These are phyloP conservation scores for Hoplostethus atlanticus DNA, from an alignment of 2,797 vertebrate species.

Conservation along the genomic window DNA sequence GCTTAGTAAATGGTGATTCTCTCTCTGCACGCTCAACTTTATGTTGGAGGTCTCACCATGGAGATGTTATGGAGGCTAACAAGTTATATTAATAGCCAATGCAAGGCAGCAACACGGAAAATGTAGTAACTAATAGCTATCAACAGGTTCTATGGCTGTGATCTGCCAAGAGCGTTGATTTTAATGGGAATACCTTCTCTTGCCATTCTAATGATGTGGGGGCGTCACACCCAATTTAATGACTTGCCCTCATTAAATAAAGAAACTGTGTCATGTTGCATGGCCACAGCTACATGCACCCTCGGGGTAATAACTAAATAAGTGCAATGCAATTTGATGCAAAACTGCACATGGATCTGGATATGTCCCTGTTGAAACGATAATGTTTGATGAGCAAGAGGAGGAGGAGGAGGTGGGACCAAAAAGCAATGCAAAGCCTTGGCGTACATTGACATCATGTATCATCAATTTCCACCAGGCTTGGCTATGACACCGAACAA, in stretches of 20 bases:
- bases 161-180: not conserved
- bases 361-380: not conserved
- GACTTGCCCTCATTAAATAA: constrained; percentile 14
- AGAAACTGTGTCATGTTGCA: constrained; percentile 38
- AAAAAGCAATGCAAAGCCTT: not conserved
- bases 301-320: constrained; percentile 43
- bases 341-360: no score
- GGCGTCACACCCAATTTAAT: constrained; percentile 15
- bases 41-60: constrained; percentile 9
- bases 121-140: not conserved
- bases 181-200: not conserved
- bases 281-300: constrained; percentile 33
- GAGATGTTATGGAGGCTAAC: constrained; percentile 1
- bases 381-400: not conserved
- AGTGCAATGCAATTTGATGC: constrained; percentile 51
- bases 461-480: not conserved
- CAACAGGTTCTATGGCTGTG: not conserved
- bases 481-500: not conserved
- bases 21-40: constrained; percentile 4
- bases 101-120: constrained; percentile 11
- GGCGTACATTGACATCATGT: not conserved
- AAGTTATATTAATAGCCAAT: constrained; percentile 13
- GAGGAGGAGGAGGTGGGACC: no score
- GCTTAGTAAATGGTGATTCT: constrained; percentile 41
- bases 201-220: not conserved